phyloP scores from a whole-genome alignment of 2,797 vertebrate species.

The Sorex maritimensis region DNA sequence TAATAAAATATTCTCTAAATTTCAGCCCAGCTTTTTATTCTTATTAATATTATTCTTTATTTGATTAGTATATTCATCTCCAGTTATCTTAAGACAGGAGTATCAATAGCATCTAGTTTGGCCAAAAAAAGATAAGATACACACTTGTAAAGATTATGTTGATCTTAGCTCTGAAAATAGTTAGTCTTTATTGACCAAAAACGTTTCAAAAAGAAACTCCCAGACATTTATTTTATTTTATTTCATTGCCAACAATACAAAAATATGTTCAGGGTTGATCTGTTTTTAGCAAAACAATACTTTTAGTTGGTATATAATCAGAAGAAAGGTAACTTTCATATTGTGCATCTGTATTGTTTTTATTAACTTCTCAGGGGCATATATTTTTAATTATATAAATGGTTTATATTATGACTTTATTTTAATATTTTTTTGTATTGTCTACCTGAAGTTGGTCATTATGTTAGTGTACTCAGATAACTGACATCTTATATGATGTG shows the following conservation, averaged over 20 bases:
- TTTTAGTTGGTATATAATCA: background rate
- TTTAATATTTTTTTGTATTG: background rate
- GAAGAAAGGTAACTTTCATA: background rate
- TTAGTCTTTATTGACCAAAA: background rate
- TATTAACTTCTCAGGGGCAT: background rate
- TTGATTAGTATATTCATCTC: background rate
- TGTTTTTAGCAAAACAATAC: slow-evolving; percentile 17
- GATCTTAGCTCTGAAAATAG: background rate
- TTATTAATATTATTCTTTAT: background rate
- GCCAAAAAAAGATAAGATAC: background rate
- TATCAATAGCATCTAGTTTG: background rate
- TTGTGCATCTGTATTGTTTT: background rate
- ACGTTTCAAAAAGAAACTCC: slow-evolving; percentile 1
- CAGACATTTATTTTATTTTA: background rate
- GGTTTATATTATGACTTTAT: background rate
- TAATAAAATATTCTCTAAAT: slow-evolving; percentile 2
- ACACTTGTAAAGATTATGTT: background rate
- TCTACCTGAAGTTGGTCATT: background rate
- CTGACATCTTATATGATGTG: background rate
- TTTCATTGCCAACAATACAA: slow-evolving; percentile 4
- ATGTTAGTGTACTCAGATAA: background rate
- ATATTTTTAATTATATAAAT: background rate
- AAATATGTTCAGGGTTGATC: background rate
- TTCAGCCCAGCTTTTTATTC: background rate
- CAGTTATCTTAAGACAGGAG: background rate